phyloP scores from a whole-genome alignment of 2,113 vertebrate species.

The Hemiprocne comata region DNA sequence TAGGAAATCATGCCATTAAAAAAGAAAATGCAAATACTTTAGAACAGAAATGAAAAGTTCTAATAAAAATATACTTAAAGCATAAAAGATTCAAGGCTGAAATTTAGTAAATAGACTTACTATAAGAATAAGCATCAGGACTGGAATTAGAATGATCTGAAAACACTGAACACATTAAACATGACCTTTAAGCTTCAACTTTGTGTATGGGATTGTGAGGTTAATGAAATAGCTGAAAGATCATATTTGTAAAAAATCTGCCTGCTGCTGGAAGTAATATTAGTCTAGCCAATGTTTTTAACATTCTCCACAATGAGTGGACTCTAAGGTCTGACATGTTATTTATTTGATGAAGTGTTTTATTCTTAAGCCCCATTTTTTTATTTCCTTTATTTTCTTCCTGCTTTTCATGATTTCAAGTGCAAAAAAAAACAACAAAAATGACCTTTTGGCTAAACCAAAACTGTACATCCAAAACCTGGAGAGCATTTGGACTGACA shows the following conservation, averaged over 20 bases:
- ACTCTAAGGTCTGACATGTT: slow-evolving; percentile 45
- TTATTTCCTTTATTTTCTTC: slow-evolving; percentile 21
- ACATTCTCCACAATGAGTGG: slow-evolving; percentile 38
- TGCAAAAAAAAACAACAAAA: slow-evolving; percentile 20
- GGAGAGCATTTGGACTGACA: not conserved
- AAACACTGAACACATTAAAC: slow-evolving; percentile 59
- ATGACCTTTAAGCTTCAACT: slow-evolving; percentile 65
- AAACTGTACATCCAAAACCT: not conserved
- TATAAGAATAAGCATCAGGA: not conserved
- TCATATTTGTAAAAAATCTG: slow-evolving; percentile 63
- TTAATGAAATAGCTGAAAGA: slow-evolving; percentile 68
- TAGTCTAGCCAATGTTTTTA: slow-evolving; percentile 30
- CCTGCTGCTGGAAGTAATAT: slow-evolving; percentile 22
- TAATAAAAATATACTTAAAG: not conserved
- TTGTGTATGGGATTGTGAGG: not conserved
- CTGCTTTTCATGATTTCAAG: slow-evolving; percentile 1
- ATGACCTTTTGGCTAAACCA: not conserved
- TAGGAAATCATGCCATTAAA: not conserved
- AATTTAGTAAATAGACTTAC: slow-evolving; percentile 2
- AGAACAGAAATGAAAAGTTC: not conserved
- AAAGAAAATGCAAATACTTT: not conserved
- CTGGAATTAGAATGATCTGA: slow-evolving; percentile 28
- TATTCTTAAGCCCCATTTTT: slow-evolving; percentile 39
- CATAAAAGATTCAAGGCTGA: not conserved
- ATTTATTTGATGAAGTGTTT: slow-evolving; percentile 73